Evolutionary conservation across 1,140 invertebrate genomes (phyloP).

Genomic region (Drosophila quadrilineata): DNA sequence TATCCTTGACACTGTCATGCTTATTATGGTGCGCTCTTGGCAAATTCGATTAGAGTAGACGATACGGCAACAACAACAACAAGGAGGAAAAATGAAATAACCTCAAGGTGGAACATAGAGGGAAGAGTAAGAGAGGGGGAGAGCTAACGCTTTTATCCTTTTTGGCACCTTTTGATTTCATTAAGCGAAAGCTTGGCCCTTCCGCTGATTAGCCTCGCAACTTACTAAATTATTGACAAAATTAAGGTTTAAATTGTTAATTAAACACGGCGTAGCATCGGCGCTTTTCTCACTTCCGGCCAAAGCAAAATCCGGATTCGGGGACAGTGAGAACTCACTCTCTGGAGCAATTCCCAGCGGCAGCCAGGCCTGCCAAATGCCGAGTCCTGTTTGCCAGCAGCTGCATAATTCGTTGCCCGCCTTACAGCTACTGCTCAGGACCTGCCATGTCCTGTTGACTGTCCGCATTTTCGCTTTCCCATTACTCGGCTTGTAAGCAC

Average conservation of each 20-base stretch:
- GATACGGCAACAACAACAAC: too few species aligned
- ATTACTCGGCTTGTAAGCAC: conserved; percentile 70
- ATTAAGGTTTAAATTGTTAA: conserved; percentile 71
- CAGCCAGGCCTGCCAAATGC: too few species aligned
- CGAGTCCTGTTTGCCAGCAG: too few species aligned
- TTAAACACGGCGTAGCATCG: conserved; percentile 48
- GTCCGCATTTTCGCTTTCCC: conserved; percentile 28
- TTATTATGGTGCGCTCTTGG: neutral
- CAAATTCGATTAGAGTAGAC: neutral
- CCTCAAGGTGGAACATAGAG: too few species aligned
- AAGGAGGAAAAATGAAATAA: too few species aligned
- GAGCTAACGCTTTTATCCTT: neutral
- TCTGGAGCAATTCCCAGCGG: too few species aligned
- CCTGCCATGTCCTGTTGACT: conserved; percentile 14
- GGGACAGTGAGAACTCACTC: too few species aligned
- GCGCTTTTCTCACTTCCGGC: neutral
- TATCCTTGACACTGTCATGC: neutral
- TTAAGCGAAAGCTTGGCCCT: conserved; percentile 10
- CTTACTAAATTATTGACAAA: conserved; percentile 61
- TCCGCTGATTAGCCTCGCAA: neutral
- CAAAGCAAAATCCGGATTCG: too few species aligned
- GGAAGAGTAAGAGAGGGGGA: too few species aligned
- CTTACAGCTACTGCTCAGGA: neutral
- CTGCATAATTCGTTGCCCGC: too few species aligned
- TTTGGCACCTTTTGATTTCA: conserved; percentile 19